A percentile compares a stretch with the other conserved stretches of the same genome.
Evolutionary conservation across 1,140 invertebrate genomes (phyloP).

Genomic region (Danaus plexippus): DNA sequence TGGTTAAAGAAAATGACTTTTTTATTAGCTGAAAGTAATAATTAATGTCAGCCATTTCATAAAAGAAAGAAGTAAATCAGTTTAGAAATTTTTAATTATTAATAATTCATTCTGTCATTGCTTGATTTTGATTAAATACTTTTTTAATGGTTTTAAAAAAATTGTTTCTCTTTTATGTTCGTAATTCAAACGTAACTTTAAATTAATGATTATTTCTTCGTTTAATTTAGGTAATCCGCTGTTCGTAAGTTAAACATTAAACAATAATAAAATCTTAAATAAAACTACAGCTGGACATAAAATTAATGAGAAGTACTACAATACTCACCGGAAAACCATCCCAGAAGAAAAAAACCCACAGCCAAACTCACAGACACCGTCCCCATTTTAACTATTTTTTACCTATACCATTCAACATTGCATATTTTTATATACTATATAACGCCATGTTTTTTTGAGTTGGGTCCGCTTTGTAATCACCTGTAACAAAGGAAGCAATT

Average conservation of each 20-base stretch:
- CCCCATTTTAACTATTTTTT: conserved; percentile 29
- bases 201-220: too few relatives aligned
- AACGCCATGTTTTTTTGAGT: conserved; percentile 19
- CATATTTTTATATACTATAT: conserved; percentile 18
- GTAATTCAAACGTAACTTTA: too few relatives aligned
- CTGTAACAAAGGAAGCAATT: conserved; percentile 44
- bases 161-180: too few relatives aligned
- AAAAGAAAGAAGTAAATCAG: too few relatives aligned
- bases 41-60: too few relatives aligned
- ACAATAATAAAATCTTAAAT: conserved; percentile 3
- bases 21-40: too few relatives aligned
- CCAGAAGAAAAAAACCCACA: conserved; percentile 29
- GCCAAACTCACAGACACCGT: conserved; percentile 27
- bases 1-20: too few relatives aligned
- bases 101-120: too few relatives aligned
- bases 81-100: too few relatives aligned
- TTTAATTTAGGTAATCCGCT: too few relatives aligned
- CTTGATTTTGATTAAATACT: too few relatives aligned
- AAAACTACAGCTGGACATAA: conserved; percentile 3
- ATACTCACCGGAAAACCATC: conserved; percentile 45
- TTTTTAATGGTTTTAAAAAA: too few relatives aligned
- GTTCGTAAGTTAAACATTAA: background rate
- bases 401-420: conserved; percentile 15
- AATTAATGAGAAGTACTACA: background rate
- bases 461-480: conserved; percentile 32